phyloP scores from a whole-genome alignment of 2,888 invertebrate species.

The Nomada fucata region DNA sequence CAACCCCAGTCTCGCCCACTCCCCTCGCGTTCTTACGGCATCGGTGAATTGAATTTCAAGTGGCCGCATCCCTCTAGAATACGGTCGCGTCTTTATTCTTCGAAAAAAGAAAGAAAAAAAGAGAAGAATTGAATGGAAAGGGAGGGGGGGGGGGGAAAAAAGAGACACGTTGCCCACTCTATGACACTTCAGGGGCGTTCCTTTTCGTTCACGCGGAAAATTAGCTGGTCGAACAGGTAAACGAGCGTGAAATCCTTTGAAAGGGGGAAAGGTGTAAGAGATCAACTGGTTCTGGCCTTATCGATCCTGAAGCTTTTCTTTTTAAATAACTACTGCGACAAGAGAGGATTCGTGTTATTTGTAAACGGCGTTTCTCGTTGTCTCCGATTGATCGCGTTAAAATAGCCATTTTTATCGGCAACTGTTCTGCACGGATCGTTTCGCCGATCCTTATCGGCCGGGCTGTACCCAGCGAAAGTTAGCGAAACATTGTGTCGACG shows the following conservation, averaged over 20 bases:
- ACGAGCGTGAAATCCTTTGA: constrained; percentile 47
- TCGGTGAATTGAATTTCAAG: constrained; percentile 84
- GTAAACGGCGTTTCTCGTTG: too few relatives aligned
- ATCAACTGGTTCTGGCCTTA: not conserved
- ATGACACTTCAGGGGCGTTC: constrained; percentile 63
- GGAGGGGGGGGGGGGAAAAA: not conserved
- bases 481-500: not conserved
- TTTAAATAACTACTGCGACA: not conserved
- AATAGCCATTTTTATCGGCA: not conserved
- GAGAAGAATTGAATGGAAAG: constrained; percentile 1
- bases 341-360: too few relatives aligned
- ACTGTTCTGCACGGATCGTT: not conserved
- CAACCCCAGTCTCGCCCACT: constrained; percentile 66
- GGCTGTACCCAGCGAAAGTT: constrained; percentile 15
- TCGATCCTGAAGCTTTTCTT: not conserved
- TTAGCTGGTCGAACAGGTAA: constrained; percentile 42
- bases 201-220: constrained; percentile 47
- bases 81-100: constrained; percentile 76
- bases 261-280: not conserved
- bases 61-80: constrained; percentile 83
- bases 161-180: constrained; percentile 59
- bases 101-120: constrained; percentile 46
- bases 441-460: not conserved
- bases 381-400: too few relatives aligned
- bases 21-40: constrained; percentile 66